phyloP scores from a whole-genome alignment of 1,140 invertebrate species.

The Leguminivora glycinivorella region DNA sequence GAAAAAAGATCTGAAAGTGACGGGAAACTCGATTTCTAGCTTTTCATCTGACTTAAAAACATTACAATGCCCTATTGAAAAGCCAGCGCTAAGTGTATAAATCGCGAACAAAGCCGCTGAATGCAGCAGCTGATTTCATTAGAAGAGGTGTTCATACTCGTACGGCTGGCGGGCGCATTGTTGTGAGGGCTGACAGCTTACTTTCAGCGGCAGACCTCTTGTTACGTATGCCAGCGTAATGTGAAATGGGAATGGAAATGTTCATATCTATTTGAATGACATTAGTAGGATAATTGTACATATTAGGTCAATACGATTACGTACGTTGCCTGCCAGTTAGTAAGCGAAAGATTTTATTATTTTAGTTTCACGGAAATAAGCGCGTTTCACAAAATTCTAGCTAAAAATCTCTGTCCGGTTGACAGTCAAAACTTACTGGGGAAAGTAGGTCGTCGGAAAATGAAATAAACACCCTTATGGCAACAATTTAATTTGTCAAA shows the following conservation, averaged over 20 bases:
- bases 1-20: too few relatives aligned
- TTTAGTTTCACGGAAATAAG: too few relatives aligned
- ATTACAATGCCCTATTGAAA: neutral
- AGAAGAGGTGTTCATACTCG: constrained; percentile 2
- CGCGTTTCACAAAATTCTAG: too few relatives aligned
- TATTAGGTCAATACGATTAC: too few relatives aligned
- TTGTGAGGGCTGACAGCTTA: neutral
- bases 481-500: neutral
- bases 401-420: too few relatives aligned
- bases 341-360: too few relatives aligned
- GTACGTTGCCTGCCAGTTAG: too few relatives aligned
- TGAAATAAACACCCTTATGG: too few relatives aligned
- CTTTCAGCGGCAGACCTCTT: constrained; percentile 34
- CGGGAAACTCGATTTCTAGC: neutral
- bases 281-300: neutral
- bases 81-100: neutral
- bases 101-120: neutral
- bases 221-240: constrained; percentile 37
- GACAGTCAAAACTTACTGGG: too few relatives aligned
- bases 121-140: constrained; percentile 1
- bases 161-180: constrained; percentile 4
- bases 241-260: constrained; percentile 1
- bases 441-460: too few relatives aligned
- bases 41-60: neutral
- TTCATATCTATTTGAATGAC: constrained; percentile 34